Conservation (phyloP, 2,113 vertebrate genomes). For the Nettapus auritus region DNA sequence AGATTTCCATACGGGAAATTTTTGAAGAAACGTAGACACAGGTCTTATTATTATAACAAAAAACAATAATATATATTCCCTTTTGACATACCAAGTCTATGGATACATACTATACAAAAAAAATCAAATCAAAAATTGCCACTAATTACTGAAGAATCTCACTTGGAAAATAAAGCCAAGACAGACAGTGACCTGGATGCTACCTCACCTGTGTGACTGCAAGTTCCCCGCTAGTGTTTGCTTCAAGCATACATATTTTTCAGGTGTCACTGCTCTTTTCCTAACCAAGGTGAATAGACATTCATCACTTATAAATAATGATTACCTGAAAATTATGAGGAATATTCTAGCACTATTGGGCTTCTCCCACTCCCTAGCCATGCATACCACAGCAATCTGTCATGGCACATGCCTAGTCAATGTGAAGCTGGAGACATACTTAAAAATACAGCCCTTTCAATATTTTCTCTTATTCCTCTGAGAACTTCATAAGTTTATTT, state of each 20-base stretch:
- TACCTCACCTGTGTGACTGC: neutral
- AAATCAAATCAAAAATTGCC: neutral
- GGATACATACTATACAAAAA: neutral
- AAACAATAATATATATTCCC: neutral
- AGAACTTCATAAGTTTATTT: neutral
- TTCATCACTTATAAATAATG: neutral
- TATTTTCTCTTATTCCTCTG: neutral
- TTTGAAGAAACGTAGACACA: neutral
- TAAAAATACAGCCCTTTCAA: neutral
- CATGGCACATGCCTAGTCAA: neutral
- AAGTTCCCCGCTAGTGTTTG: neutral
- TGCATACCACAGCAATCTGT: neutral
- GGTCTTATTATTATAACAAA: neutral
- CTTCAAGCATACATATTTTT: neutral
- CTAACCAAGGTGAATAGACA: neutral
- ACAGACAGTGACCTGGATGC: neutral
- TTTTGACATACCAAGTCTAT: neutral
- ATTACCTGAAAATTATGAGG: neutral
- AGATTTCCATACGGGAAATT: constrained; percentile 46
- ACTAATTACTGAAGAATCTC: neutral
- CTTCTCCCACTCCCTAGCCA: neutral
- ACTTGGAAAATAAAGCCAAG: neutral
- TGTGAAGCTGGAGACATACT: neutral
- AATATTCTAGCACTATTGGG: neutral
- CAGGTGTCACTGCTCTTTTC: neutral